phyloP scores from a whole-genome alignment of 2,888 invertebrate genomes.

The Laspeyria flexula region DNA sequence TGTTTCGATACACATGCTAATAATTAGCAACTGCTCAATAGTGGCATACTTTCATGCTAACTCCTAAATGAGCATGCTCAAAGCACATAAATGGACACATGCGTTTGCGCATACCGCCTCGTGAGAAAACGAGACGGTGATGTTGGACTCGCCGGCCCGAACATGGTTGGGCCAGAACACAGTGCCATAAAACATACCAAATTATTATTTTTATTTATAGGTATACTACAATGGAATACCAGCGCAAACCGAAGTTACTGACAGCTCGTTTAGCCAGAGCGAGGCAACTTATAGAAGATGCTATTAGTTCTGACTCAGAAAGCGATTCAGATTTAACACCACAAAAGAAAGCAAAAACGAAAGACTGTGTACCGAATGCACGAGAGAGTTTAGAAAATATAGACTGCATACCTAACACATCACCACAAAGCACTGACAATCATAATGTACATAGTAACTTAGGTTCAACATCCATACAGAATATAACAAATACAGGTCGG shows the following conservation, averaged over 20 bases:
- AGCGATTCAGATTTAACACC: not conserved
- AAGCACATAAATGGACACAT: too few relatives aligned
- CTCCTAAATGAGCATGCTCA: too few relatives aligned
- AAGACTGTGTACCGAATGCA: not conserved
- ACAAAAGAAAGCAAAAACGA: not conserved
- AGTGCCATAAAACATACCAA: too few relatives aligned
- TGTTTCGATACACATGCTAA: constrained; percentile 11
- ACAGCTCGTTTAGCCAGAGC: not conserved
- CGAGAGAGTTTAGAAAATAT: not conserved
- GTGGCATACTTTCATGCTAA: constrained; percentile 10
- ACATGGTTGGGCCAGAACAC: too few relatives aligned
- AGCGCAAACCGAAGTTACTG: not conserved
- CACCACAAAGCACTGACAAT: not conserved
- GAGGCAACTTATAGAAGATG: not conserved
- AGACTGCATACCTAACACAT: not conserved
- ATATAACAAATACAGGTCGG: not conserved
- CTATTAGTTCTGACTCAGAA: not conserved
- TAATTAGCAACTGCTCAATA: constrained; percentile 16
- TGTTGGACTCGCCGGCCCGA: too few relatives aligned
- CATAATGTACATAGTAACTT: not conserved
- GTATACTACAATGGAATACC: constrained; percentile 18
- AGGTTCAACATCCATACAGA: not conserved
- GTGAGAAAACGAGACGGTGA: too few relatives aligned
- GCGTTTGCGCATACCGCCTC: too few relatives aligned
- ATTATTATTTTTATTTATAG: too few relatives aligned